A percentile compares a stretch with the other conserved stretches of the same genome.
Conservation (phyloP, 2,797 vertebrate species). For the Xerus rutilus region DNA sequence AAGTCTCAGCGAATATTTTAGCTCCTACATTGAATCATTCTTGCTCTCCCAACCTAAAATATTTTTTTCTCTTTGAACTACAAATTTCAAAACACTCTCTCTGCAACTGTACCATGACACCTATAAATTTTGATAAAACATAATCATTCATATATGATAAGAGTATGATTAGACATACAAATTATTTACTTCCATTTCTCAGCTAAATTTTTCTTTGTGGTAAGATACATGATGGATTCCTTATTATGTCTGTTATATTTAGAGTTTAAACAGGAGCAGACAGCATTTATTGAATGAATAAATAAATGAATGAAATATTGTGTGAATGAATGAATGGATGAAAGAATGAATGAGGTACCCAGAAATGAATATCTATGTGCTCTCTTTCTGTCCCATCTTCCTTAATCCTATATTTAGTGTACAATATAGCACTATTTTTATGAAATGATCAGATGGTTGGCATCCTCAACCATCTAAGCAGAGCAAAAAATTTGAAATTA, state of each 20-base stretch:
- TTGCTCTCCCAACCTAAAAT: background rate
- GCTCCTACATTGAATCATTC: background rate
- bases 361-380: background rate
- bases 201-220: background rate
- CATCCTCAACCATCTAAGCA: conserved; percentile 8
- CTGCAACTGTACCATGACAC: background rate
- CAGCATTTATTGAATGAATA: background rate
- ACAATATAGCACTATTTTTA: background rate
- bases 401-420: background rate
- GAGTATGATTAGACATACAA: background rate
- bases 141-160: background rate
- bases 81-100: conserved; percentile 20
- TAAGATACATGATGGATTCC: background rate
- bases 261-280: fast-evolving
- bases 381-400: background rate
- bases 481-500: conserved; percentile 44
- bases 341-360: background rate
- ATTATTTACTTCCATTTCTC: background rate
- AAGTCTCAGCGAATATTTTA: background rate
- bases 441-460: background rate
- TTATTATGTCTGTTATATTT: conserved; percentile 32
- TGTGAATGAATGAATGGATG: background rate
- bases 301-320: background rate
- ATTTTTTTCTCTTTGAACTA: background rate
- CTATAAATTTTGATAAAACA: background rate